Base-by-base conservation (phyloP, 2,888 invertebrate genomes). In the Euzophera pinguis region DNA sequence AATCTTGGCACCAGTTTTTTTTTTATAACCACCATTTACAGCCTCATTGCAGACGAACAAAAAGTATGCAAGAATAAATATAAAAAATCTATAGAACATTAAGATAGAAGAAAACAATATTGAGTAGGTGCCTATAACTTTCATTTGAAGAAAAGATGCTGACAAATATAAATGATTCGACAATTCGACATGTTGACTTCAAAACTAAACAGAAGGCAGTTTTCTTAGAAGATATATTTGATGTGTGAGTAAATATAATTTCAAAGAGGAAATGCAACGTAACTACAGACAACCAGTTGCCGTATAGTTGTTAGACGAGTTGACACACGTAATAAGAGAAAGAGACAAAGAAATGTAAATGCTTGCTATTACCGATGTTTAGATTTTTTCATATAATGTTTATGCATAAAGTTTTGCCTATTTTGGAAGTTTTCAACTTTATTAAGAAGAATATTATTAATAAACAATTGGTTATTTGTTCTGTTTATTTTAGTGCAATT, bases 301-400 rank as follows among this genome's bases (percentile, higher is more conserved):
- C 13, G 22, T 35, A 35, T 14, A 50, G 50, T 12, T 47, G 41
- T 52, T 37, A 43, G 54, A 56, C 63, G 59, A 56, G 45, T 52
- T 53, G 58, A 69, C 67, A 75, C 74, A 73, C 73, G 71, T 78
- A 74, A 73, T 61, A 53, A 64, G 58, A 39, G 39, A 14, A 39
- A 39, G 38, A 55, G 59, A 57, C 59, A 56, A 61, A 60, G 57
- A 45, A 45, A 45, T 45, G 32, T 45, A 45, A 45, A 45, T n/a
- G 43, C 27, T 32, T 32, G 32, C 32, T 32, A 32, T 16, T 0
- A 8, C 7, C 1, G 13, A 43, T 13, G 27, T 8, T 45, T 14
- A 8, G n/a, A 10, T 45, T 16, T 9, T 10, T 22, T 22, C 2
- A 22, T 3, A 22, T 22, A 3, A 3, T 22, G 22, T 2, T 22